Evolutionary conservation across 2,888 invertebrate species (phyloP), one percentile per base, ranked within the genome.

Genomic region (Caenorhabditis zanzibari): DNA sequence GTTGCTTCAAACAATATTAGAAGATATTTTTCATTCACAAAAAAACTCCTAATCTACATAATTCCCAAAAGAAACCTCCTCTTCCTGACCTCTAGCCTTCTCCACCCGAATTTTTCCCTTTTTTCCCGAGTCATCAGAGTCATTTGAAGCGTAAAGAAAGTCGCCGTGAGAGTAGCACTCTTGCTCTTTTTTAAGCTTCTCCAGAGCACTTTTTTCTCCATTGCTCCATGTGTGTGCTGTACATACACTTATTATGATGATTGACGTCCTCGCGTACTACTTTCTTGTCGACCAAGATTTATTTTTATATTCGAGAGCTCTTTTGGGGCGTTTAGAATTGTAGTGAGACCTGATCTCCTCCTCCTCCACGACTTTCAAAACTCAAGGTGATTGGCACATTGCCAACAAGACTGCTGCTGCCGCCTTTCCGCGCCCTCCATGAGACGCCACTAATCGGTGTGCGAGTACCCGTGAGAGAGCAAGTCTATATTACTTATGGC

Each of bases 401-500:
- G 77, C 77, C 77, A 77, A 63, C 59, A 47, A 19, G 19, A 2
- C 38, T n/a, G 54, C 52, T 52, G 38, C 63, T 61, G 47, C 41
- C 61, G 16, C n/a, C 26, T 58, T 56, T 63, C 49, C 74, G 59
- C 74, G 64, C 49, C 49, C 68, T 68, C 68, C 76, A 49, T 54
- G 38, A 54, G 61, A 10, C 49, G 61, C 63, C 69, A 56, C 77
- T 77, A 77, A 77, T 77, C 77, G 77, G 68, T 68, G 38, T 41
- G 59, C 38, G 52, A 49, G 35, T 44, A 41, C 44, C 61, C 24
- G 47, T 28, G 47, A 64, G 35, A 47, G 38, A 61, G 61, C 49
- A 76, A 68, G 61, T 59, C 52, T 76, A 76, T 76, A 76, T 76
- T 76, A 76, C 76, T 61, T 76, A 76, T 59, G 66, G 44, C 19